Evolutionary conservation across 2,113 vertebrate species (phyloP), one percentile per base, ranked within the genome.

Genomic region (Phyllopteryx taeniolatus): DNA sequence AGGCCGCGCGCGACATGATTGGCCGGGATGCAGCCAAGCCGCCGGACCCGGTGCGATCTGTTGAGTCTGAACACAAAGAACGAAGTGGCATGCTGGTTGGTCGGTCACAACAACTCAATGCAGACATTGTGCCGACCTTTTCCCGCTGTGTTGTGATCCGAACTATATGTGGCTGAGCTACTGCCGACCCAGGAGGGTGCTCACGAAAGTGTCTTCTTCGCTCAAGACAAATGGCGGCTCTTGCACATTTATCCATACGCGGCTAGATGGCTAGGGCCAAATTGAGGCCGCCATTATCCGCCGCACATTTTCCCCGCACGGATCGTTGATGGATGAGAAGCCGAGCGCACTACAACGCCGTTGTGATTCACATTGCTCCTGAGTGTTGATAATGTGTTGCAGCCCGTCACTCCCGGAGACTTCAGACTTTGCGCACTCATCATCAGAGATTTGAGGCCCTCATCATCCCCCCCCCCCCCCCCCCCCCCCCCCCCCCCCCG

Each of bases 391-490:
- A 27, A 66, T 31, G n/a, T 5, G n/a, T 66, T 5, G 64, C 43
- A 35, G 59, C 61, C 64, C 75, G 71, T 61, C 54, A 54, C 47
- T 69, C 43, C 39, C 39, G 5, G 8, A 66, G 44, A 27, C 44
- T 47, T 66, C 43, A 49, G 22, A 47, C n/a, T 66, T 27, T 7
- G 27, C 14, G 64, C 14, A 49, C 86, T 27, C 53, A 89, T 88
- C 84, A 12, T 17, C 73, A 1, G 87, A 90, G 91, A 89, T 83
- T 89, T 66, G 43, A 3, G 13, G 12, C 13, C 64, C 44, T 66
- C 64, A 66, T 90, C 89, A 79, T 85, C 86, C 15, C 88, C 64
- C 70, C 63, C 72, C 78, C 70, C 53, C 64, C 70, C 56, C 69
- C 71, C 39, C 35, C 35, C 35, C 2, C 62, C 70, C 67, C 73